Conservation (phyloP, 1,140 invertebrate species). For the Caenorhabditis inopinata region DNA sequence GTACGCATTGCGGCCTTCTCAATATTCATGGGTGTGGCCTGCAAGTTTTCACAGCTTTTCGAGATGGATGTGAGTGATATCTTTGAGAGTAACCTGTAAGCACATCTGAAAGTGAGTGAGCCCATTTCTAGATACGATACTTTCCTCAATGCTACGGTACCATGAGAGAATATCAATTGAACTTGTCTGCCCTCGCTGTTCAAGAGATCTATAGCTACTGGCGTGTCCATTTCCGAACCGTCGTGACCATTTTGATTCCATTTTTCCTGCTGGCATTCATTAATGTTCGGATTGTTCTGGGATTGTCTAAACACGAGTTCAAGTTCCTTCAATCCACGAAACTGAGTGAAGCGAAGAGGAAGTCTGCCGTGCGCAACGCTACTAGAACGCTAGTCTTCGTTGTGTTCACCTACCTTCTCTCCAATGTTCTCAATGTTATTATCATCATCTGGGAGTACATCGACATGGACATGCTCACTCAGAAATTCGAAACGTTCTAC, state of each 20-base stretch:
- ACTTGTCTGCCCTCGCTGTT: conserved; percentile 44
- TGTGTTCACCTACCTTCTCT: conserved; percentile 57
- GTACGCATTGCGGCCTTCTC: conserved; percentile 52
- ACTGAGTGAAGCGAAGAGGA: conserved; percentile 53
- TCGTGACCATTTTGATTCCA: conserved; percentile 57
- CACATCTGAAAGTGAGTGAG: too few relatives aligned
- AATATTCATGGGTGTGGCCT: conserved; percentile 55
- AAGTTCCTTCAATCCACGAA: conserved; percentile 41
- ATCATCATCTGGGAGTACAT: conserved; percentile 63
- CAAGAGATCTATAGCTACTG: conserved; percentile 52
- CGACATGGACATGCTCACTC: conserved; percentile 49
- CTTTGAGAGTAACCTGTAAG: background rate
- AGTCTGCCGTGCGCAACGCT: conserved; percentile 56
- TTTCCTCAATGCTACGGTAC: conserved; percentile 52
- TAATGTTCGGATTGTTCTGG: conserved; percentile 55
- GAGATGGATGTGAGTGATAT: conserved; percentile 49
- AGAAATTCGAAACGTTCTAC: conserved; percentile 54
- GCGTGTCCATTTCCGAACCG: conserved; percentile 36
- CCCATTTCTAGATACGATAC: conserved; percentile 51
- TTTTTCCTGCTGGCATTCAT: conserved; percentile 57
- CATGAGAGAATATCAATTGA: conserved; percentile 55
- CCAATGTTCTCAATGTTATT: conserved; percentile 60
- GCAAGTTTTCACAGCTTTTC: conserved; percentile 51
- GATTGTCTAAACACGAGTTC: conserved; percentile 41
- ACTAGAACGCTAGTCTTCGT: conserved; percentile 57